These are phyloP conservation scores for Phymatocera aterrima DNA, from an alignment of 2,888 invertebrate species.

Conservation along the genomic window DNA sequence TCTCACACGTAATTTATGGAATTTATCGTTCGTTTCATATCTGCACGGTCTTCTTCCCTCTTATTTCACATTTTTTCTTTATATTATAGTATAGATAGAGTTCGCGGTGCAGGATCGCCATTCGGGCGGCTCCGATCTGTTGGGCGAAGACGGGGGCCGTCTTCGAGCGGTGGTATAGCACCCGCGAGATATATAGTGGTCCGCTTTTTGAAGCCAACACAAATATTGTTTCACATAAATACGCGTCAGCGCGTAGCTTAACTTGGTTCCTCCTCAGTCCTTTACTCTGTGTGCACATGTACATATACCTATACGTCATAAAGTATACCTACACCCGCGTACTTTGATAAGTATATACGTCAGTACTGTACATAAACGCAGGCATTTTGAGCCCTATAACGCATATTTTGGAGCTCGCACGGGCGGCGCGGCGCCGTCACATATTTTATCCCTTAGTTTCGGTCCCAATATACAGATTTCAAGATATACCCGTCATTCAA, in stretches of 20 bases:
- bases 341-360: no score
- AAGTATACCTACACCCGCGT: background rate
- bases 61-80: no score
- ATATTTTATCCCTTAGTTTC: background rate
- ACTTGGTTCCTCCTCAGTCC: slow-evolving; percentile 18
- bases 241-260: slow-evolving; percentile 54
- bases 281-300: background rate
- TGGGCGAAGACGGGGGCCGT: slow-evolving; percentile 61
- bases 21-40: no score
- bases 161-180: slow-evolving; percentile 51
- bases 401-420: background rate
- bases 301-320: background rate
- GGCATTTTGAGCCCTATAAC: background rate
- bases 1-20: no score
- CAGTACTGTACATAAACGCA: no score
- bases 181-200: slow-evolving; percentile 51
- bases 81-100: no score
- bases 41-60: no score
- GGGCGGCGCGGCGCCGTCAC: slow-evolving; percentile 3
- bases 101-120: slow-evolving; percentile 23
- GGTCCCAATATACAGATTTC: background rate
- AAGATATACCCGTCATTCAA: background rate
- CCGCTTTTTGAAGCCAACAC: slow-evolving; percentile 64
- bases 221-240: slow-evolving; percentile 66
- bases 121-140: slow-evolving; percentile 6